Evolutionary conservation across 2,797 vertebrate genomes (phyloP).

Genomic region (Etheostoma nigrum): DNA sequence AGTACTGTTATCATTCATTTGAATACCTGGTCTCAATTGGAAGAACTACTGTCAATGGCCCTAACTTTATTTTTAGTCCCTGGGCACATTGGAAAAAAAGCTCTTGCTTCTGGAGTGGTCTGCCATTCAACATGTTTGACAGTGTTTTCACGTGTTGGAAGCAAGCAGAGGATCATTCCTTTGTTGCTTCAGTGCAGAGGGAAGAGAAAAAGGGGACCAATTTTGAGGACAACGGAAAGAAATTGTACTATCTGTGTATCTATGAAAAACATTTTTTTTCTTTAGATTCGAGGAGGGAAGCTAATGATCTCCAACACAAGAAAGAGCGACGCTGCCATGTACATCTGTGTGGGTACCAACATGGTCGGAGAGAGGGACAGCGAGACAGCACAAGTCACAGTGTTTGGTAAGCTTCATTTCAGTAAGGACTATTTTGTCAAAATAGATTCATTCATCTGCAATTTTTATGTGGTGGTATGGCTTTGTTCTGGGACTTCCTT

Average conservation of each 20-base stretch:
- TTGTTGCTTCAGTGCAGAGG: neutral
- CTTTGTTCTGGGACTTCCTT: no score
- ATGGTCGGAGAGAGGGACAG: conserved; percentile 99
- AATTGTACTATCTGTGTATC: neutral
- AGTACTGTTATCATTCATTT: conserved; percentile 37
- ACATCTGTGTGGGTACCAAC: conserved; percentile 96
- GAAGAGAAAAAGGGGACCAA: neutral
- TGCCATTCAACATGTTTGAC: neutral
- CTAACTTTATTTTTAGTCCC: neutral
- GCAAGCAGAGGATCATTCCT: neutral
- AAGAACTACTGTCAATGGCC: conserved; percentile 1
- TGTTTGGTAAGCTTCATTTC: conserved; percentile 89
- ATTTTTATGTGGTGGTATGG: no score
- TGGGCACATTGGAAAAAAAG: neutral
- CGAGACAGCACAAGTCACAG: conserved; percentile 96
- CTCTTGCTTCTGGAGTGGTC: neutral
- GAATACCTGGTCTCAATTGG: neutral
- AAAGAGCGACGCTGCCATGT: conserved; percentile 97
- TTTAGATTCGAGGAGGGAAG: conserved; percentile 96
- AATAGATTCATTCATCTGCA: no score
- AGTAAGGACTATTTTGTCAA: no score
- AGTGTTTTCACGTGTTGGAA: neutral
- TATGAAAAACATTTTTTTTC: neutral
- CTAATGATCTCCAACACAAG: conserved; percentile 98
- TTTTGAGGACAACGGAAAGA: neutral